Conservation (phyloP, 2,888 invertebrate species). For the Emmelina monodactyla region DNA sequence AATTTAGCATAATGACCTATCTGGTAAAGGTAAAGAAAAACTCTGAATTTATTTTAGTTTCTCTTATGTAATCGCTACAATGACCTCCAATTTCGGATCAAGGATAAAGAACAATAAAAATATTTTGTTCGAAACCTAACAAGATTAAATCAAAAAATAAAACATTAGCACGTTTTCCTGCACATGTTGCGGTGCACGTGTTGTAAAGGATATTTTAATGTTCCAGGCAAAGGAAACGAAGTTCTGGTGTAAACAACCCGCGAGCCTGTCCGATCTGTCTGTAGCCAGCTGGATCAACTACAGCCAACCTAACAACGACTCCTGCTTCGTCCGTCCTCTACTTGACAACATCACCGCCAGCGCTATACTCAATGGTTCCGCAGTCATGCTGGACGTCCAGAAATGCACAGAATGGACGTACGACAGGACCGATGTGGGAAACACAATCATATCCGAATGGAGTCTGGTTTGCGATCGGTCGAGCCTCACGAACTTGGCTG, state of each 20-base stretch:
- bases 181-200: no score
- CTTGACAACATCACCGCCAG: slow-evolving; percentile 35
- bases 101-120: no score
- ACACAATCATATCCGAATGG: slow-evolving; percentile 80
- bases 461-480: slow-evolving; percentile 76
- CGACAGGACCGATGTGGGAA: slow-evolving; percentile 62
- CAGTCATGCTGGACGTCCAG: slow-evolving; percentile 37
- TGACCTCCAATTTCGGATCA: no score
- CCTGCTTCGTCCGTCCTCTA: slow-evolving; percentile 64
- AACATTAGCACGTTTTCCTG: no score
- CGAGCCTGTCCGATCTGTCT: slow-evolving; percentile 58
- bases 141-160: no score
- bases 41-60: no score
- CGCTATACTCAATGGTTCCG: slow-evolving; percentile 41
- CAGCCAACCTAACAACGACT: slow-evolving; percentile 68
- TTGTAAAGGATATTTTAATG: no score
- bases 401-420: slow-evolving; percentile 71
- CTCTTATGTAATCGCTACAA: no score
- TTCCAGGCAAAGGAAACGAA: slow-evolving; percentile 69
- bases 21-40: no score
- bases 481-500: slow-evolving; percentile 73
- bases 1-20: no score
- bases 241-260: slow-evolving; percentile 75
- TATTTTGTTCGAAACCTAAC: no score
- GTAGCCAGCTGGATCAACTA: slow-evolving; percentile 71